These are phyloP conservation scores for Marmota flaviventris DNA, from an alignment of 2,113 vertebrate species.

Conservation along the genomic window DNA sequence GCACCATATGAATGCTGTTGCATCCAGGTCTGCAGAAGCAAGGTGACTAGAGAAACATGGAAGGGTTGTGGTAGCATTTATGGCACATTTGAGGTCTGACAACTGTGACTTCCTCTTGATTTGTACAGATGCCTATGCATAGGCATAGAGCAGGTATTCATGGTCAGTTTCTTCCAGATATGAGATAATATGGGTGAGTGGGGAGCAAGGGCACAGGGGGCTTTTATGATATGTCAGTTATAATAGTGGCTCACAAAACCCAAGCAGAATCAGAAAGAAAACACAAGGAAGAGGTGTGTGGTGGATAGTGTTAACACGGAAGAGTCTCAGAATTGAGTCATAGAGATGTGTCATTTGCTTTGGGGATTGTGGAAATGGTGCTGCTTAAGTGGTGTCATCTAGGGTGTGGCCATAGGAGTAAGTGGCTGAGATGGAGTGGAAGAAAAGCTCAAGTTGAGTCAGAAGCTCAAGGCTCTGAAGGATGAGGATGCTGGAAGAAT, in stretches of 20 bases:
- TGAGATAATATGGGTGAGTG: neutral
- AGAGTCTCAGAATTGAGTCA: neutral
- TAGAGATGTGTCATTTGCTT: neutral
- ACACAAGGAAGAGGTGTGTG: neutral
- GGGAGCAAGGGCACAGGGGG: neutral
- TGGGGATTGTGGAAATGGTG: neutral
- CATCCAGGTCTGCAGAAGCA: neutral
- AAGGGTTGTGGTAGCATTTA: neutral
- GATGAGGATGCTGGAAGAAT: neutral
- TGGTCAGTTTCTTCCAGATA: neutral
- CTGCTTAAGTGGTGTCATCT: neutral
- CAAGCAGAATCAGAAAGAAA: neutral
- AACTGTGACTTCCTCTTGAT: neutral
- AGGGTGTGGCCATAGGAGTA: neutral
- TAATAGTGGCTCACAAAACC: neutral
- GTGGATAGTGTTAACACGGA: too few species aligned
- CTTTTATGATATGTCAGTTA: neutral
- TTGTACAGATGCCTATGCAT: neutral
- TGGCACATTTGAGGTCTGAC: neutral
- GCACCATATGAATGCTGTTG: neutral
- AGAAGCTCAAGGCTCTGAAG: neutral
- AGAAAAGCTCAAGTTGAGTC: neutral
- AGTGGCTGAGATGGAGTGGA: neutral
- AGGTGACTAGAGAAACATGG: neutral
- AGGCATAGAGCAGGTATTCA: neutral